Evolutionary conservation across 2,797 vertebrate species (phyloP).

Genomic region (Myotis planiceps): DNA sequence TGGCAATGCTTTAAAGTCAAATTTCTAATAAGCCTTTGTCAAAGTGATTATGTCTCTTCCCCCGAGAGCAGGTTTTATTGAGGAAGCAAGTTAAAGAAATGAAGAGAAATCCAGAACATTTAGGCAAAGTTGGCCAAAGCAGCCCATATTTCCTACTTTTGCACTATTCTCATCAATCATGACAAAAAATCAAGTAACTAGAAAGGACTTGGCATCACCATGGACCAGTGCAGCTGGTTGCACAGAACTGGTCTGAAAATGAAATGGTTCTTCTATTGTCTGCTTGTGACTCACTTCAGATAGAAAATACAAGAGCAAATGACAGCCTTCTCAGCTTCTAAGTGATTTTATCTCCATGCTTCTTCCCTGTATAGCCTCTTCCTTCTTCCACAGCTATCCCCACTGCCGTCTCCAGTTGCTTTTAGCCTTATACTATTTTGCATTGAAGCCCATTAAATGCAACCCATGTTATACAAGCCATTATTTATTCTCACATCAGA

Average conservation of each 20-base stretch:
- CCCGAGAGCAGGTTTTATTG: not conserved
- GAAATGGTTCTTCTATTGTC: conserved; percentile 45
- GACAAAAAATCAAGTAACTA: not conserved
- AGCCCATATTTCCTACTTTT: not conserved
- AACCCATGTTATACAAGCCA: conserved; percentile 67
- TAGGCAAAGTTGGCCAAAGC: not conserved
- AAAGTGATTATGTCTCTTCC: not conserved
- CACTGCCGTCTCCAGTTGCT: conserved; percentile 23
- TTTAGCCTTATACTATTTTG: conserved; percentile 62
- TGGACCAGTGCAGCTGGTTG: not conserved
- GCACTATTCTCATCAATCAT: conserved; percentile 5
- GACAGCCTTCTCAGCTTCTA: not conserved
- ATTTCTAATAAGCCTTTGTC: not conserved
- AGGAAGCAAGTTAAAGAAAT: conserved; percentile 30
- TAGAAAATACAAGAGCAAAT: conserved; percentile 11
- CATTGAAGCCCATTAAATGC: conserved; percentile 65
- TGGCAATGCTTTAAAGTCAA: not conserved
- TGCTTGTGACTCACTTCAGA: conserved; percentile 47
- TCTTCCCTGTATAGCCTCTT: not conserved
- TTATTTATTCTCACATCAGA: conserved; percentile 72
- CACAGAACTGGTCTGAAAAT: conserved; percentile 47
- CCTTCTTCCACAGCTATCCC: not conserved
- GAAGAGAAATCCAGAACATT: not conserved
- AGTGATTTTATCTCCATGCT: not conserved
- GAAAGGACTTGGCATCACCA: not conserved